Percentiles rank a stretch among this genome's conserved stretches.
These are phyloP conservation scores for Eledone cirrhosa DNA, from an alignment of 2,888 invertebrate species.

Conservation along the genomic window DNA sequence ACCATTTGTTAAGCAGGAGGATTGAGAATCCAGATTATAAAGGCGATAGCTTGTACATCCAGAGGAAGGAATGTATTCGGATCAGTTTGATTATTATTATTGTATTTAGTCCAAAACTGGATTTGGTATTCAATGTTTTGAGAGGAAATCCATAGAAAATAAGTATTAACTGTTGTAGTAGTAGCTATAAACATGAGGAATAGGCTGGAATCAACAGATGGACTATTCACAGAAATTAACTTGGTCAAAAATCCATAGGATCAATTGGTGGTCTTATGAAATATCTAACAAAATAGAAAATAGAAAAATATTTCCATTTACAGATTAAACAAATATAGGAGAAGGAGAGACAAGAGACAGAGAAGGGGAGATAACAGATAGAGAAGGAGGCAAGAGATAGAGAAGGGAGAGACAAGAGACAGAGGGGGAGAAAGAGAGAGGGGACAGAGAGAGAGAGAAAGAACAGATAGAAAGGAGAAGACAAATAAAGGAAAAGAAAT, in stretches of 20 bases:
- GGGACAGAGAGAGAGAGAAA: too few relatives aligned
- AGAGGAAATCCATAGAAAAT: conserved; percentile 15
- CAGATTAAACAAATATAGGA: too few relatives aligned
- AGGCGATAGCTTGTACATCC: conserved; percentile 22
- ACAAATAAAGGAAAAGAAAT: neutral
- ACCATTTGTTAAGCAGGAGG: conserved; percentile 18
- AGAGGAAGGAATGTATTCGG: conserved; percentile 23
- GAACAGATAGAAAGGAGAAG: too few relatives aligned
- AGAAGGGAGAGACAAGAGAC: too few relatives aligned
- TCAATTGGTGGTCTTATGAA: conserved; percentile 10
- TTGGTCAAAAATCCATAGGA: conserved; percentile 28
- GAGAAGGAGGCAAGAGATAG: neutral
- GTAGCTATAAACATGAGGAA: conserved; percentile 25
- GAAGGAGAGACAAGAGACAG: neutral
- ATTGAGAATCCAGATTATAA: conserved; percentile 16
- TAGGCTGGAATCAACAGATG: conserved; percentile 24
- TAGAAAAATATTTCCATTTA: neutral
- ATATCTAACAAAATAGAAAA: neutral
- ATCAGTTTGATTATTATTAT: neutral
- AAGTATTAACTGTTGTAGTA: conserved; percentile 16
- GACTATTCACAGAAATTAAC: conserved; percentile 25
- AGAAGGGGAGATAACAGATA: too few relatives aligned
- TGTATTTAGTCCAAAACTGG: conserved; percentile 15
- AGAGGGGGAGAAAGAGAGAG: too few relatives aligned
- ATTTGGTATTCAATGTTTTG: conserved; percentile 19